Base-by-base conservation (phyloP, 2,113 vertebrate genomes). In the Callithrix jacchus region DNA sequence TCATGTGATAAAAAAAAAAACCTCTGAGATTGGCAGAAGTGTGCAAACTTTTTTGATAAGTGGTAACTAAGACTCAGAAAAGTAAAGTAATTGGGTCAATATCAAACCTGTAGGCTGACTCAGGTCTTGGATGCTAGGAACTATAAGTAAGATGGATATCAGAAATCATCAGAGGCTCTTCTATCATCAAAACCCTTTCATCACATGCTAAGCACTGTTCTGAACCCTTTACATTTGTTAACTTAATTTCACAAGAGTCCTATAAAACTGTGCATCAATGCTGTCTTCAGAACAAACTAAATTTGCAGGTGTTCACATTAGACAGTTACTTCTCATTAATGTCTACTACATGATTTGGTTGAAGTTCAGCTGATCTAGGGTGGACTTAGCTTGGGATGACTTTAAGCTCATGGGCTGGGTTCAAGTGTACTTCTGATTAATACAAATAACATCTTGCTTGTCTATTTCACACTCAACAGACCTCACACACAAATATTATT, bases 241-340 rank as follows among this genome's bases (percentile, higher is more conserved):
- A 35, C 25, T 58, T 70, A 79, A 18, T 97, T 84, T 96, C 81
- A 87, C 7, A 52, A 37, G 30, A 27, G 18, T 89, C 10, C 37
- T 83, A 66, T 45, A 71, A 86, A 80, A 23, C 47, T 93, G 13
- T 83, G 2, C 9, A 52, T 93, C n/a, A 47, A 6, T 73, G 79
- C 58, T 89, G 82, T 97, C 91, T 68, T 3, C 45, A 49, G 66
- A 92, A 92, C 66, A 81, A 94, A 74, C 21, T 71, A 45, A 91
- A 64, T 3, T 95, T 91, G 5, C 25, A 52, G 17, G 14, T 23
- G 11, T 35, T 35, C 42, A 10, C 32, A 45, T 47, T 1, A 91
- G 27, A 89, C 2, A 21, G 30, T 70, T 49, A 18, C 21, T 54
- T 71, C 52, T 66, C 58, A 73, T 40, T 40, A 82, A 54, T 25